Conservation (phyloP, 2,797 vertebrate species). For the Petrocephalus sullivani region DNA sequence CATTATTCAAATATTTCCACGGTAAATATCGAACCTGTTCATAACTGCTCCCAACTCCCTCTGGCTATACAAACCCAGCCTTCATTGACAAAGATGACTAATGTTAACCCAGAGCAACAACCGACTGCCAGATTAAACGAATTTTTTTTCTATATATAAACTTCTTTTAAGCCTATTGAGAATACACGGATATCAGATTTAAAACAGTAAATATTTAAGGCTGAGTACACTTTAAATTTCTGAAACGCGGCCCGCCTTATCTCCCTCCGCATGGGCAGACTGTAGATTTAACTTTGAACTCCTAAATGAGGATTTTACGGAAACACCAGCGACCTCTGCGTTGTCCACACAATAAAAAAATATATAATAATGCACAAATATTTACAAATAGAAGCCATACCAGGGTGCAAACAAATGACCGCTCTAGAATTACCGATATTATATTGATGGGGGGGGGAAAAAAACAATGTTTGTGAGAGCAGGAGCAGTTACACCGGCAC, state of each 20-base stretch:
- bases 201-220: neutral
- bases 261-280: neutral
- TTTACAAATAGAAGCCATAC: neutral
- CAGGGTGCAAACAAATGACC: neutral
- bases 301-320: neutral
- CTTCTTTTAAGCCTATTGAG: neutral
- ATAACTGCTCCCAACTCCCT: conserved; percentile 1
- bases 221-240: neutral
- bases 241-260: neutral
- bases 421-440: neutral
- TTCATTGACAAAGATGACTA: conserved; percentile 1
- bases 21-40: conserved; percentile 5
- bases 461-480: neutral
- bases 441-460: neutral
- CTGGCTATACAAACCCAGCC: neutral
- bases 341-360: neutral
- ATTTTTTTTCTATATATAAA: neutral
- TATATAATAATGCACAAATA: conserved; percentile 15
- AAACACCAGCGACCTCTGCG: conserved; percentile 8
- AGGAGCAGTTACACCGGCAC: neutral
- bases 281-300: conserved; percentile 9
- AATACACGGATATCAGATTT: neutral
- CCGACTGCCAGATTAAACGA: neutral
- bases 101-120: neutral
- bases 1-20: conserved; percentile 1